Evolutionary conservation across 2,797 vertebrate genomes (phyloP).

Genomic region (Platalea minor): DNA sequence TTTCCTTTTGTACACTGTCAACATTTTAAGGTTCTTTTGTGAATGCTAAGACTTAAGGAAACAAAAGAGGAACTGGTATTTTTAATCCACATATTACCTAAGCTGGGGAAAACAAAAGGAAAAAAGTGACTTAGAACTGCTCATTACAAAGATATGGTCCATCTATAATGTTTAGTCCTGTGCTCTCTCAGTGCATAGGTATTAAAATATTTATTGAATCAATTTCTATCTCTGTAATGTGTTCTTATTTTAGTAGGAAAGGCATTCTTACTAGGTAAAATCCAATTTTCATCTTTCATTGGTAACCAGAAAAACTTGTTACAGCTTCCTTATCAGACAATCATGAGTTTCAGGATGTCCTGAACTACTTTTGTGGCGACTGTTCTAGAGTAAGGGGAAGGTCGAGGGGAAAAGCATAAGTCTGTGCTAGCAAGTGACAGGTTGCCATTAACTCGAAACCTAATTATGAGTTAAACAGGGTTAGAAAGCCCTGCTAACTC

Average conservation of each 20-base stretch:
- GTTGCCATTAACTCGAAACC: neutral
- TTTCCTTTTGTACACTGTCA: neutral
- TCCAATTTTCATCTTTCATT: neutral
- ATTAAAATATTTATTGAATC: conserved; percentile 24
- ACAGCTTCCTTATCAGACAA: neutral
- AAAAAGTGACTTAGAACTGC: neutral
- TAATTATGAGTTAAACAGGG: neutral
- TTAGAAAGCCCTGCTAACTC: neutral
- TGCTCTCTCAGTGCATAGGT: neutral
- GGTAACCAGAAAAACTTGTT: neutral
- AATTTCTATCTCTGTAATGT: neutral
- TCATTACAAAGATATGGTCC: neutral
- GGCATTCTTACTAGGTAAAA: neutral
- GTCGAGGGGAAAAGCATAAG: neutral
- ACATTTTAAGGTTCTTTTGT: neutral
- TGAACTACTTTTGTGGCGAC: neutral
- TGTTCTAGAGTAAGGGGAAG: neutral
- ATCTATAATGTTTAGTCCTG: neutral
- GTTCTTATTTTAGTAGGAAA: conserved; percentile 6
- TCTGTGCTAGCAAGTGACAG: neutral
- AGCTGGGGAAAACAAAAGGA: neutral
- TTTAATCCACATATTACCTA: neutral
- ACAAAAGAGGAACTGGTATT: neutral
- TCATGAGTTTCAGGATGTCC: neutral
- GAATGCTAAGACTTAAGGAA: neutral